These are phyloP conservation scores for Rhagoletis pomonella DNA, from an alignment of 1,140 invertebrate genomes.

Conservation along the genomic window DNA sequence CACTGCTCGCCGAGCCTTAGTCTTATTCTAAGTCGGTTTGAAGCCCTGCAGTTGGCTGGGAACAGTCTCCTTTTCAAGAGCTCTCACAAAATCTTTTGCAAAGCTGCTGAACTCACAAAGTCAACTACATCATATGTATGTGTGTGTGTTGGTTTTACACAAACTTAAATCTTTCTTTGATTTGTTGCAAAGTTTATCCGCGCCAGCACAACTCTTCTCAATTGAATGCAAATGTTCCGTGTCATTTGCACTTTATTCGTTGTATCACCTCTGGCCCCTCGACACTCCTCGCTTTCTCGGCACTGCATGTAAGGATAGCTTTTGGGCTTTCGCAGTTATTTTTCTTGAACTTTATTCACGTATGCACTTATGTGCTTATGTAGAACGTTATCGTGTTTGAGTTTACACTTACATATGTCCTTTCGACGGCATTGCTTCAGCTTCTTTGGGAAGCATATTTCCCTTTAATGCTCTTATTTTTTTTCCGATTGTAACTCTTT, in stretches of 20 bases:
- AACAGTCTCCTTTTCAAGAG: background rate
- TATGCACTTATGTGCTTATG: background rate
- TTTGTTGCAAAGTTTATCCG: slow-evolving; percentile 46
- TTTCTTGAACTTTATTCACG: background rate
- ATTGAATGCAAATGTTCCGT: slow-evolving; percentile 26
- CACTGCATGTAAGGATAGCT: background rate
- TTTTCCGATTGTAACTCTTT: too few species aligned
- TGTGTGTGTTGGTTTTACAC: background rate
- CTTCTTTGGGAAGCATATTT: too few species aligned
- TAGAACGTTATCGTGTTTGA: background rate
- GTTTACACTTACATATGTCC: too few species aligned
- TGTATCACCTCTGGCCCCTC: background rate
- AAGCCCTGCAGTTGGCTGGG: background rate
- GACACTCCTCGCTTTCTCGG: background rate
- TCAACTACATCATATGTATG: background rate
- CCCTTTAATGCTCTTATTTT: too few species aligned
- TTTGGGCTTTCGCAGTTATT: background rate
- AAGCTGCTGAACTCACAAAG: slow-evolving; percentile 17
- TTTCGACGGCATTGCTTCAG: too few species aligned
- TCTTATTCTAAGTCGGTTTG: background rate
- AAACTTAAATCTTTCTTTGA: slow-evolving; percentile 48
- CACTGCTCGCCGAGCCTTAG: background rate
- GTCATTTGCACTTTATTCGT: slow-evolving; percentile 1
- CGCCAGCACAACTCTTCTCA: background rate
- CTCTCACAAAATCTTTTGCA: background rate